phyloP scores from a whole-genome alignment of 1,140 invertebrate species.

The Rhagoletis pomonella region DNA sequence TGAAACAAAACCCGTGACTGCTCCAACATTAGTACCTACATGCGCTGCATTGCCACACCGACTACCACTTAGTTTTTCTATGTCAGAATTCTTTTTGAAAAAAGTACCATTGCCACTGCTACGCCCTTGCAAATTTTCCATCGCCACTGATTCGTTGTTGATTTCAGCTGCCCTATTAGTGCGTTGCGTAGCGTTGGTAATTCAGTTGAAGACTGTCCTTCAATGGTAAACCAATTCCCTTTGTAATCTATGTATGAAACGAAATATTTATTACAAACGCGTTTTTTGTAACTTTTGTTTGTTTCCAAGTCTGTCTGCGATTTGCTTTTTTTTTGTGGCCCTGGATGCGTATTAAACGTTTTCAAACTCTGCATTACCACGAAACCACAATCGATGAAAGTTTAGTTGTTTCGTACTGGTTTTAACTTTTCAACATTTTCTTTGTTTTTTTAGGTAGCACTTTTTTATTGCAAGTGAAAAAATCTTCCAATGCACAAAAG shows the following conservation, averaged over 20 bases:
- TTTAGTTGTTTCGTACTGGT: slow-evolving; percentile 30
- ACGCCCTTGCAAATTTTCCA: slow-evolving; percentile 50
- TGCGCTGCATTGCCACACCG: not conserved
- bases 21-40: not conserved
- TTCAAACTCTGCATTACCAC: slow-evolving; percentile 6
- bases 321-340: not conserved
- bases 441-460: slow-evolving; percentile 16
- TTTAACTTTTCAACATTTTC: slow-evolving; percentile 47
- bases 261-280: not conserved
- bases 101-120: slow-evolving; percentile 14
- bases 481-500: slow-evolving; percentile 21
- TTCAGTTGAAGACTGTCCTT: not conserved
- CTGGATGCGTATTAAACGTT: slow-evolving; percentile 7
- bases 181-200: not conserved
- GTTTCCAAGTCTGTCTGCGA: not conserved
- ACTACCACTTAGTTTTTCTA: not conserved
- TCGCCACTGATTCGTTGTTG: not conserved
- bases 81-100: slow-evolving; percentile 6
- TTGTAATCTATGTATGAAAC: not conserved
- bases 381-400: slow-evolving; percentile 1
- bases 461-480: slow-evolving; percentile 39
- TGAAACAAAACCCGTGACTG: not conserved
- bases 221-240: not conserved
- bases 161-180: not conserved
- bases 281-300: slow-evolving; percentile 22